Evolutionary conservation across 1,140 invertebrate species (phyloP), one percentile per base, ranked within the genome.

Genomic region (Triops cancriformis): DNA sequence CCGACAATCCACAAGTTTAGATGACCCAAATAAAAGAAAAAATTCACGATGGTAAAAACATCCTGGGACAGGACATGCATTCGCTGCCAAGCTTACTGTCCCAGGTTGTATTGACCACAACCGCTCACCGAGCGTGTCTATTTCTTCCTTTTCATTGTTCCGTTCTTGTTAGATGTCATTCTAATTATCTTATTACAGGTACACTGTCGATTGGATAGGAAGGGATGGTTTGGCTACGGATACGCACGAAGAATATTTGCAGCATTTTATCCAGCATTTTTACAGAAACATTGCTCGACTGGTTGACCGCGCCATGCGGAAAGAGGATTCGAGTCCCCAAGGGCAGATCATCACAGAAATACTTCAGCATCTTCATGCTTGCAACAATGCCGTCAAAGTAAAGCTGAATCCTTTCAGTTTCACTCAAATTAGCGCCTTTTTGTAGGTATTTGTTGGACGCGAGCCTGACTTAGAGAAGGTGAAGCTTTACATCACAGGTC

Each of bases 141-240:
- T 73, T n/a, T 23, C 26, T 41, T 11, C n/a, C 23, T 76, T 41
- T 45, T 31, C 75, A 11, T 18, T 73, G n/a, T 11, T 10, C 6
- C 10, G 10, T 26, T 45, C 18, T 27, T 43, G 28, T 76, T 73
- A 9, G 26, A 14, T 26, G 18, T 11, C 31, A 26, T 78, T 12
- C 41, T n/a, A 78, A 73, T 31, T 73, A 73, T 14, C 73, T 72
- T 78, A 79, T 83, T 83, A 74, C 82, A 94, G 94, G 82, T 98
- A 97, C 82, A 96, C 93, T 0, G 94, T 99, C 0, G 96, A 98
- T 84, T 99, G 97, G 97, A 95, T 96, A 31, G 96, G 96, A 0
- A 89, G 96, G 75, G 96, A 98, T 84, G 97, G 97, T 74, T 87
- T 98, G 11, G 95, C 97, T 81, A 88, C 89, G 12, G 94, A 97